Base-by-base conservation (phyloP, 1,140 invertebrate species). In the Sycophaga agraensis region DNA sequence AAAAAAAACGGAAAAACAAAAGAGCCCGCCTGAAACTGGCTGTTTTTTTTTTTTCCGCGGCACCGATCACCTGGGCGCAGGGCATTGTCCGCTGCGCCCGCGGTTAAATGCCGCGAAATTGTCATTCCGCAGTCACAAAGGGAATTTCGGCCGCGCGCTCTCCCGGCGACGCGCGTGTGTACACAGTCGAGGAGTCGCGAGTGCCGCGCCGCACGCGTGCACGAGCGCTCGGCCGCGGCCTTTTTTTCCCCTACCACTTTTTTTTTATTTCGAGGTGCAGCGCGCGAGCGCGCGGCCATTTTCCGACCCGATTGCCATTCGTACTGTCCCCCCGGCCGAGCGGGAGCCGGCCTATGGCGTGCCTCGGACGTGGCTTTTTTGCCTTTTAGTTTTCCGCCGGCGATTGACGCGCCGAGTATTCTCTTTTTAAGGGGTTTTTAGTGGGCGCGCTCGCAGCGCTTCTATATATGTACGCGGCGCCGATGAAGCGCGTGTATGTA, bases 101-200 rank as follows among this genome's bases (percentile, higher is more conserved):
- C 73, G 66, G 54, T 72, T 78, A 79, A 78, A 79, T 77, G 73
- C 76, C 74, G 73, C 78, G 72, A 80, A 79, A 80, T 79, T 78
- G 77, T 78, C 76, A 73, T 78, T 65, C 68, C 67, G 64, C 68
- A 73, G 73, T 75, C 73, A 78, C 76, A 80, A 80, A 79, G 73
- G 64, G 72, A 78, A 77, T 73, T 73, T 14, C 73, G 68, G 70
- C 71, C 66, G 66, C 66, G 68, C 68, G 73, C 73, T 74, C 73
- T 73, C 68, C n/a, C 19, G 8, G 5, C 28, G 12, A 42, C 26
- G 4, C 1, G 1, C 8, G n/a, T n/a, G n/a, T n/a, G n/a, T n/a
- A n/a, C n/a, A n/a, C n/a, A n/a, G n/a, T n/a, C n/a, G n/a, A n/a
- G n/a, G n/a, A n/a, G n/a, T n/a, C n/a, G n/a, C n/a, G n/a, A n/a